Evolutionary conservation across 2,797 vertebrate species (phyloP), one percentile per base, ranked within the genome.

Genomic region (Microtus agrestis): DNA sequence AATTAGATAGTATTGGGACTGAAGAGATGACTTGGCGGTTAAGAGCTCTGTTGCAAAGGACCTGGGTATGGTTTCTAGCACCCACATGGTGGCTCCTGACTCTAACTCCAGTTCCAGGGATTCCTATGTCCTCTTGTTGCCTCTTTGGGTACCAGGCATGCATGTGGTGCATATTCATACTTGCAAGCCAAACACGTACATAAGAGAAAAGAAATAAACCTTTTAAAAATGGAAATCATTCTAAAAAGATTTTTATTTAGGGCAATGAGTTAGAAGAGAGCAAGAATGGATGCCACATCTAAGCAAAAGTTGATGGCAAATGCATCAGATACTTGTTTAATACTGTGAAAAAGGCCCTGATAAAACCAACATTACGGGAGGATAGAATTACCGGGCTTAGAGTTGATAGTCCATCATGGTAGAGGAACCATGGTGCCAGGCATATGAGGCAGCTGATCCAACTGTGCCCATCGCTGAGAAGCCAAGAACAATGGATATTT

Each of bases 191-290:
- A 85, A 48, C 61, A n/a, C 5, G 5, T 46, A 65, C 17, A 43
- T 46, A 84, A 65, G 21, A 21, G 31, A 34, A 65, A 84, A 82
- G 19, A 51, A 69, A 34, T 19, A 21, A 12, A 65, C 34, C 11
- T 48, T 84, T 59, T 79, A 69, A 95, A 86, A 79, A 34, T 10
- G 74, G 10, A 13, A 25, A 78, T 31, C 25, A 56, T 86, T 71
- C 27, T 78, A 43, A 61, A 88, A 59, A 84, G 0, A 78, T 74
- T 87, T 95, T 88, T 46, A 79, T 71, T 91, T 74, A 69, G 77
- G 48, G 73, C 31, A 73, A 2, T 74, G 63, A 74, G 48, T 63
- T 63, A n/a, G 40, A 86, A 48, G 17, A 54, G 65, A 80, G 12
- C 5, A 67, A 31, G 29, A 69, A 74, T 25, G 59, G 17, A 43